phyloP scores from a whole-genome alignment of 2,888 invertebrate species.

The Heliconius hortense region DNA sequence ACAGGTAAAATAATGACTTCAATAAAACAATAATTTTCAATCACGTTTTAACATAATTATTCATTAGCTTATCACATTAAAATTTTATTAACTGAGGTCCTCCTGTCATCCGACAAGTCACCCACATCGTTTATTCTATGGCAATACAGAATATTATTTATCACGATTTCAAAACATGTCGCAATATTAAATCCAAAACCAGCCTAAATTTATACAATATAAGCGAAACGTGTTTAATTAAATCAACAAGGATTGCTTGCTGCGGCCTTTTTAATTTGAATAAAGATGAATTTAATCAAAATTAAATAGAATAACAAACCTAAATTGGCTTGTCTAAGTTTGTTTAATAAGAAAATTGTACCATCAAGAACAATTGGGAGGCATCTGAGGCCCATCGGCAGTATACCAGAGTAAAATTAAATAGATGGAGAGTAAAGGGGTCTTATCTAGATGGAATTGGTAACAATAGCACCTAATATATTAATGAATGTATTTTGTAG shows the following conservation, averaged over 20 bases:
- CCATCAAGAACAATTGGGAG: constrained; percentile 51
- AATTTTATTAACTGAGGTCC: constrained; percentile 3
- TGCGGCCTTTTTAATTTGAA: constrained; percentile 48
- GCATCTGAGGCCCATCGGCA: constrained; percentile 46
- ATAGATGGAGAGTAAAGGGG: constrained; percentile 42
- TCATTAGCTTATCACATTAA: neutral
- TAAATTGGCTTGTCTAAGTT: constrained; percentile 50
- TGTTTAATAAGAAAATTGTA: constrained; percentile 54
- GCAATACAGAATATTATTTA: constrained; percentile 5
- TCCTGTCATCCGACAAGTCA: neutral
- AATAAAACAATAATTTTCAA: neutral
- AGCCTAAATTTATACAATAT: constrained; percentile 36
- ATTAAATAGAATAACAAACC: constrained; percentile 54
- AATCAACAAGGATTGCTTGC: constrained; percentile 41
- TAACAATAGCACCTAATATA: constrained; percentile 34
- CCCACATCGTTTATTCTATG: neutral
- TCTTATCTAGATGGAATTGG: constrained; percentile 27
- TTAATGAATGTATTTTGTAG: constrained; percentile 30
- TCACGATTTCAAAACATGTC: constrained; percentile 10
- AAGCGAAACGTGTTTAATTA: constrained; percentile 44
- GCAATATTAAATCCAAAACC: constrained; percentile 24
- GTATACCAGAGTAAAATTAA: constrained; percentile 49
- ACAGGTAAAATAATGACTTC: neutral
- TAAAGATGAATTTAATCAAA: constrained; percentile 59
- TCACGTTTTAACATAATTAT: neutral